Percentiles rank a stretch among this genome's conserved stretches.
These are phyloP conservation scores for Lacanobia wlatinum DNA, from an alignment of 2,888 invertebrate genomes.

Conservation along the genomic window DNA sequence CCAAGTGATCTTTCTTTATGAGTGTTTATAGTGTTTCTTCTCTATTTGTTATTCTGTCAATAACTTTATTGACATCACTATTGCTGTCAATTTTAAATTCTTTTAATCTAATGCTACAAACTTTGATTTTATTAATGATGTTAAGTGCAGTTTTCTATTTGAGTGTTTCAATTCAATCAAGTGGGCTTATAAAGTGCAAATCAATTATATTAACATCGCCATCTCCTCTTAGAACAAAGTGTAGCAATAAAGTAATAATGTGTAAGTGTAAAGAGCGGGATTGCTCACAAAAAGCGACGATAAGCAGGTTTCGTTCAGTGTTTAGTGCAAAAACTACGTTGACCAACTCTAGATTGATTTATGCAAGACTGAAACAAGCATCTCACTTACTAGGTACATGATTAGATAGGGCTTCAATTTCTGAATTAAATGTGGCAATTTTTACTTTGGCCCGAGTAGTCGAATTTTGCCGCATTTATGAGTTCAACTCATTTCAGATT, in stretches of 20 bases:
- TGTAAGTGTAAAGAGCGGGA: conserved; percentile 43
- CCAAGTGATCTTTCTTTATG: not conserved
- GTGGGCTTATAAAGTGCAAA: conserved; percentile 42
- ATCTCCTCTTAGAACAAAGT: conserved; percentile 47
- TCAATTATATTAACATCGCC: conserved; percentile 49
- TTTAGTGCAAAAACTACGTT: conserved; percentile 51
- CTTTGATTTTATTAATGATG: not conserved
- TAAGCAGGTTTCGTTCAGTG: conserved; percentile 20
- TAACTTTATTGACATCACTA: too few relatives aligned
- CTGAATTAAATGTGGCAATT: conserved; percentile 3
- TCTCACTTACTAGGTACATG: not conserved
- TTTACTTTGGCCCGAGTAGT: not conserved
- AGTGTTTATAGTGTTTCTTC: not conserved
- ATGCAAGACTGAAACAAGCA: conserved; percentile 37
- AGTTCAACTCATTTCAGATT: not conserved
- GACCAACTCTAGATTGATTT: conserved; percentile 55
- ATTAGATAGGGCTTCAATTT: not conserved
- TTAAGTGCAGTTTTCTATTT: not conserved
- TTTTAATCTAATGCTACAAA: not conserved
- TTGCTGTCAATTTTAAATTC: not conserved
- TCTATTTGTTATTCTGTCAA: not conserved
- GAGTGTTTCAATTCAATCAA: conserved; percentile 26
- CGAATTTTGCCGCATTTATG: not conserved
- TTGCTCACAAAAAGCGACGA: conserved; percentile 39
- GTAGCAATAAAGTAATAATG: conserved; percentile 41